phyloP scores from a whole-genome alignment of 2,797 vertebrate genomes.

The Champsocephalus esox region DNA sequence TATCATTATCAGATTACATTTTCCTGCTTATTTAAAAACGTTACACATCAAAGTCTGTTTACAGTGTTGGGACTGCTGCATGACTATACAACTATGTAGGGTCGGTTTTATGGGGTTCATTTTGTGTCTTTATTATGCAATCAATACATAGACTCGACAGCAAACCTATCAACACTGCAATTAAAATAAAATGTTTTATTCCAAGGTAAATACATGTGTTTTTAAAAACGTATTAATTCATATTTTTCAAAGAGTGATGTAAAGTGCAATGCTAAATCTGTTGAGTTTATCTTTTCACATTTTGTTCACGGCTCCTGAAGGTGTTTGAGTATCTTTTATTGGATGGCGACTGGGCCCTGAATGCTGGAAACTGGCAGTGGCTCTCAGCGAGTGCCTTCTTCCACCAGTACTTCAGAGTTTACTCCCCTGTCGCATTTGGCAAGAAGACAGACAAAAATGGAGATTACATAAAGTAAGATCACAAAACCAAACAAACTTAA shows the following conservation, averaged over 20 bases:
- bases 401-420: conserved; percentile 84
- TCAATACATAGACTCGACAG: no score
- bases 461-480: conserved; percentile 83
- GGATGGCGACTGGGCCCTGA: conserved; percentile 85
- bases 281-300: background rate
- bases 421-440: conserved; percentile 82
- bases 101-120: no score
- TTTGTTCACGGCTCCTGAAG: conserved; percentile 34
- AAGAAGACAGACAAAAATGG: conserved; percentile 85
- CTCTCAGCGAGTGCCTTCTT: conserved; percentile 87
- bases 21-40: no score
- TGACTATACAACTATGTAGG: no score
- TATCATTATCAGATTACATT: no score
- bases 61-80: background rate
- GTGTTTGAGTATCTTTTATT: conserved; percentile 85
- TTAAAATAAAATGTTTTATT: no score
- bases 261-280: background rate
- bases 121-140: no score
- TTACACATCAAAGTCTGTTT: background rate
- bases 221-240: fast-evolving
- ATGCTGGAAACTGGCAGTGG: conserved; percentile 87
- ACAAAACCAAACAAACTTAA: background rate
- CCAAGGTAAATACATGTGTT: no score
- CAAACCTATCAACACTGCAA: no score
- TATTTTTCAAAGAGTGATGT: background rate